Percentiles rank a stretch among this genome's conserved stretches.
phyloP scores from a whole-genome alignment of 92 coral and sea anemone species.

The Epizoanthus rinbou region DNA sequence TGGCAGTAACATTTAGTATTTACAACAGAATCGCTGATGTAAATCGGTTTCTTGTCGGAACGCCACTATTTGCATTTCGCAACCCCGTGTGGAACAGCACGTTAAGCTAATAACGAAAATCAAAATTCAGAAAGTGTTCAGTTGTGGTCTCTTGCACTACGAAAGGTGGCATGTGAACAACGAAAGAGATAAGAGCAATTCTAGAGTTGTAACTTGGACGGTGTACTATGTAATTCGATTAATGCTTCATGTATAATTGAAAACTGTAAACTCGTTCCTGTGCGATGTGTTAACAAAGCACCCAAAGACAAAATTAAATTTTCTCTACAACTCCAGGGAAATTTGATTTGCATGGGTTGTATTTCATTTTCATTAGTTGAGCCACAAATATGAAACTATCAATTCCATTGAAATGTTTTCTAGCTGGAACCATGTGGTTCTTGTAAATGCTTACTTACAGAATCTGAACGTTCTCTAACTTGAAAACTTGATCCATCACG shows the following conservation, averaged over 20 bases:
- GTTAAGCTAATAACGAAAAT: neutral
- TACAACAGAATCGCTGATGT: neutral
- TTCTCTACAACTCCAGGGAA: conserved; percentile 28
- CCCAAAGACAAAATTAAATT: conserved; percentile 3
- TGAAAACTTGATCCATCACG: neutral
- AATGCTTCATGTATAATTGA: conserved; percentile 66
- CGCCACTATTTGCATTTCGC: neutral
- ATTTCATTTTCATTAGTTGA: neutral
- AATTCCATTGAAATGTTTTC: neutral
- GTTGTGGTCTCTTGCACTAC: neutral
- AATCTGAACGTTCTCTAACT: neutral
- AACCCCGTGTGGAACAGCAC: neutral
- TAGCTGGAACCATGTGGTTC: neutral
- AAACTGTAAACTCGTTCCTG: conserved; percentile 15
- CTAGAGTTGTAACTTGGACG: conserved; percentile 16
- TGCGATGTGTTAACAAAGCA: neutral
- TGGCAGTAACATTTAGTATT: neutral
- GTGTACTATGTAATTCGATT: conserved; percentile 59
- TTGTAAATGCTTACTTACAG: neutral
- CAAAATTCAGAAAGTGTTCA: neutral
- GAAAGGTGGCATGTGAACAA: neutral
- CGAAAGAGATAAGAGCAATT: neutral
- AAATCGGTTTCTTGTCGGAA: neutral
- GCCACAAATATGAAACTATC: neutral
- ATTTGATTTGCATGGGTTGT: neutral